These are phyloP conservation scores for Mus spicilegus DNA, from an alignment of 2,113 vertebrate genomes.

Conservation along the genomic window DNA sequence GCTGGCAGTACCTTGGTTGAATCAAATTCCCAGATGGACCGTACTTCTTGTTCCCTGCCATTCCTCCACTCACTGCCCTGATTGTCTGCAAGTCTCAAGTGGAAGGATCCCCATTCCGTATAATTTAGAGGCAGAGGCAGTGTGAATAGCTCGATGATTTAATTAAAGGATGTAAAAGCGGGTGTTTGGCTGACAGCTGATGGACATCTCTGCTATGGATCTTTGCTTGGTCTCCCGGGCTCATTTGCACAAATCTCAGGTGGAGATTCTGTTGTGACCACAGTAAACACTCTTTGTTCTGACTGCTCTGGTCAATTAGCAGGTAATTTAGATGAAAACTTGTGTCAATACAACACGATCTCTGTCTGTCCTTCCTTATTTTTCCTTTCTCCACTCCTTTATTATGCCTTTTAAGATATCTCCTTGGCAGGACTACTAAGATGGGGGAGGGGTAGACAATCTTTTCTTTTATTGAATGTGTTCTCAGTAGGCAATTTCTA, in stretches of 20 bases:
- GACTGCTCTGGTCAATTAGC: constrained; percentile 23
- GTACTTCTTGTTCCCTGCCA: not conserved
- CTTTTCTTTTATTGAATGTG: not conserved
- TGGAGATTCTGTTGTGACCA: not conserved
- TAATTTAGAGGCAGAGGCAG: constrained; percentile 50
- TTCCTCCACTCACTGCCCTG: constrained; percentile 14
- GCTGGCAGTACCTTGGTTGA: not conserved
- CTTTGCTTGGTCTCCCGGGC: constrained; percentile 32
- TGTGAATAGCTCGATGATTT: constrained; percentile 58
- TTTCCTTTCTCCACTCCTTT: no score
- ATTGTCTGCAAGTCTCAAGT: not conserved
- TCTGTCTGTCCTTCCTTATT: not conserved
- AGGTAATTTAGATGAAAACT: constrained; percentile 34
- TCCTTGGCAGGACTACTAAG: not conserved
- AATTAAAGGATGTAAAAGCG: constrained; percentile 57
- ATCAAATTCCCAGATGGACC: not conserved
- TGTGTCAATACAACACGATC: not conserved
- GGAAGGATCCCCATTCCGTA: constrained; percentile 20
- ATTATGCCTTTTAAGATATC: not conserved
- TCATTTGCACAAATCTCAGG: not conserved
- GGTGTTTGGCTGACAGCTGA: not conserved
- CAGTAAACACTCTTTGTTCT: constrained; percentile 9
- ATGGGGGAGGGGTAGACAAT: not conserved
- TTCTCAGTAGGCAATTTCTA: not conserved
- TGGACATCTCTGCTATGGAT: not conserved